Evolutionary conservation across 2,888 invertebrate genomes (phyloP), one percentile per base, ranked within the genome.

Genomic region (Torymus tubicola): DNA sequence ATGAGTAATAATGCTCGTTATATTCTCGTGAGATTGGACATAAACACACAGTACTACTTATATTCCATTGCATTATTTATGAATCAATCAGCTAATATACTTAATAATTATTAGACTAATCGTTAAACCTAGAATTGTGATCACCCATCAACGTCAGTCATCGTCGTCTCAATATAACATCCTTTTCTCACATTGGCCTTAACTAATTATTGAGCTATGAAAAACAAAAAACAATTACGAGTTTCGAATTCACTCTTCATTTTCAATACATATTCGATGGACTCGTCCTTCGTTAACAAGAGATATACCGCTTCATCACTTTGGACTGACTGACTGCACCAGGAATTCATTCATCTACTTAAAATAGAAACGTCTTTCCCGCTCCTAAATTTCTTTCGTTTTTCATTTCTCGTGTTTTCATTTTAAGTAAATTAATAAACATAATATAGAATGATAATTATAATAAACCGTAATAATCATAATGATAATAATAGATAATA

Each of bases 61-160:
- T 90, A 89, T 85, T 88, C 86, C 89, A 90, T 90, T 90, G 90
- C 90, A 90, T 89, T 90, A 90, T 90, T 90, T 89, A 90, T 89
- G 88, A 90, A 90, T 90, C 89, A 90, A 90, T 90, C 88, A 88
- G 89, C 90, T 90, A 90, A 90, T 89, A 87, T 90, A 89, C 89
- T 89, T 90, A 90, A 90, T 89, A 88, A 89, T 90, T 89, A 90
- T 90, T 90, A 90, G 90, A 90, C 90, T 90, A 90, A 90, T 89
- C 83, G 85, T 88, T 90, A 88, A 90, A 90, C 89, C 90, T 90
- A 90, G 86, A 88, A 89, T 90, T 89, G 90, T 90, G 88, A 90
- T 90, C 90, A 90, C 89, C 89, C 89, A 90, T 89, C 89, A 89
- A 89, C 87, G 88, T 90, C 90, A 90, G 89, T 90, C 89, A 87